Percentiles rank a stretch among this genome's conserved stretches.
Conservation (phyloP, 2,113 vertebrate species). For the Loxodonta africana region DNA sequence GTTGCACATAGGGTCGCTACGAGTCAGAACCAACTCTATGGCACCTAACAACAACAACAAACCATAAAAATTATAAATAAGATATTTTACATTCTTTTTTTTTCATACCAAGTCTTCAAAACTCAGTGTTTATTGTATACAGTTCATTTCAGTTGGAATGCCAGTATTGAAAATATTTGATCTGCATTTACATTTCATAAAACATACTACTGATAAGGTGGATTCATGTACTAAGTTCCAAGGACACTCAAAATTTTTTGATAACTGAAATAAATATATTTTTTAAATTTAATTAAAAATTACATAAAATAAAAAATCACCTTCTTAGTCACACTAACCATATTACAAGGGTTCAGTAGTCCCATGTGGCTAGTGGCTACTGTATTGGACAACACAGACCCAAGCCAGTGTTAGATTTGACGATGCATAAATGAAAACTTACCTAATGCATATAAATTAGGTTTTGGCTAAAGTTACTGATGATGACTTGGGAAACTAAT, state of each 20-base stretch:
- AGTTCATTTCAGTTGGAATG: not conserved
- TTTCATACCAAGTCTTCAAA: slow-evolving; percentile 4
- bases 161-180: slow-evolving; percentile 21
- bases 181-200: slow-evolving; percentile 38
- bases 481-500: slow-evolving; percentile 13
- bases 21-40: no score
- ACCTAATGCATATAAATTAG: not conserved
- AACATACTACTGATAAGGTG: not conserved
- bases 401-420: not conserved
- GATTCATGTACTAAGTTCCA: not conserved
- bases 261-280: not conserved
- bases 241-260: slow-evolving; percentile 8
- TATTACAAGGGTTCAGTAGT: not conserved
- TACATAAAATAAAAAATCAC: not conserved
- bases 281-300: slow-evolving; percentile 10
- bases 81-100: not conserved
- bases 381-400: not conserved
- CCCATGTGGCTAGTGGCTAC: not conserved
- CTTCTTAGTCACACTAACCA: not conserved
- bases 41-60: not conserved
- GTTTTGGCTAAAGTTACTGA: slow-evolving; percentile 12
- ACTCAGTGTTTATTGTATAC: not conserved
- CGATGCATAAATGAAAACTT: not conserved
- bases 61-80: slow-evolving; percentile 29
- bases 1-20: no score